Evolutionary conservation across 1,140 invertebrate genomes (phyloP).

Genomic region (Calliopsis andreniformis): DNA sequence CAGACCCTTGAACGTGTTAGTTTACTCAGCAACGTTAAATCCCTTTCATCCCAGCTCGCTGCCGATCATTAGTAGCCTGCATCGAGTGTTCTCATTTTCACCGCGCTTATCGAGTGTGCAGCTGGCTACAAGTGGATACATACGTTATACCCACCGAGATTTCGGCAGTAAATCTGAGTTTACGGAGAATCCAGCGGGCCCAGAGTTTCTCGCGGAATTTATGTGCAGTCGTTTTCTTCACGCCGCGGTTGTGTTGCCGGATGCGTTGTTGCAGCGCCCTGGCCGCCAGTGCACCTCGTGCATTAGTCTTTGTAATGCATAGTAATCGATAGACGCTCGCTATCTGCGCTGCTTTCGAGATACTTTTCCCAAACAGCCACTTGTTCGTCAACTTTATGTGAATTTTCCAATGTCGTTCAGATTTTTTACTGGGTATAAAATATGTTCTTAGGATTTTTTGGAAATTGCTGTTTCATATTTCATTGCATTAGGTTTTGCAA

Average conservation of each 20-base stretch:
- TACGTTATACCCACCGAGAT: slow-evolving; percentile 60
- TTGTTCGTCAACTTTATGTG: slow-evolving; percentile 31
- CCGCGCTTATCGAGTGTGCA: slow-evolving; percentile 29
- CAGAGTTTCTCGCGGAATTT: slow-evolving; percentile 63
- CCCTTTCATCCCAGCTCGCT: neutral
- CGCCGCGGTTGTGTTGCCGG: slow-evolving; percentile 48
- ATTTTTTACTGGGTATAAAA: slow-evolving; percentile 10
- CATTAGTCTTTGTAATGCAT: slow-evolving; percentile 54
- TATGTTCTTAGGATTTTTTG: too few species aligned
- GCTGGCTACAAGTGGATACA: slow-evolving; percentile 47
- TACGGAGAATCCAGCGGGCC: slow-evolving; percentile 60
- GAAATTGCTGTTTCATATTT: too few species aligned
- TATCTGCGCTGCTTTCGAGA: slow-evolving; percentile 26
- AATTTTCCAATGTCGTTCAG: neutral
- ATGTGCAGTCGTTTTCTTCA: slow-evolving; percentile 53
- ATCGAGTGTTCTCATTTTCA: slow-evolving; percentile 1
- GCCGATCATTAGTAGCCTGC: slow-evolving; percentile 15
- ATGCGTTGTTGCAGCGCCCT: slow-evolving; percentile 27
- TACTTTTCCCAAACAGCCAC: slow-evolving; percentile 22
- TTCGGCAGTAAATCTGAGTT: slow-evolving; percentile 69
- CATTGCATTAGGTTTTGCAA: too few species aligned
- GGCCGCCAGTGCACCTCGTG: slow-evolving; percentile 5
- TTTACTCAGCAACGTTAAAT: neutral
- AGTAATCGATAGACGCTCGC: slow-evolving; percentile 38
- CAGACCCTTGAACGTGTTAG: neutral